Evolutionary conservation across 2,888 invertebrate genomes (phyloP), one percentile per base, ranked within the genome.

Genomic region (Rhynchonema sp.): DNA sequence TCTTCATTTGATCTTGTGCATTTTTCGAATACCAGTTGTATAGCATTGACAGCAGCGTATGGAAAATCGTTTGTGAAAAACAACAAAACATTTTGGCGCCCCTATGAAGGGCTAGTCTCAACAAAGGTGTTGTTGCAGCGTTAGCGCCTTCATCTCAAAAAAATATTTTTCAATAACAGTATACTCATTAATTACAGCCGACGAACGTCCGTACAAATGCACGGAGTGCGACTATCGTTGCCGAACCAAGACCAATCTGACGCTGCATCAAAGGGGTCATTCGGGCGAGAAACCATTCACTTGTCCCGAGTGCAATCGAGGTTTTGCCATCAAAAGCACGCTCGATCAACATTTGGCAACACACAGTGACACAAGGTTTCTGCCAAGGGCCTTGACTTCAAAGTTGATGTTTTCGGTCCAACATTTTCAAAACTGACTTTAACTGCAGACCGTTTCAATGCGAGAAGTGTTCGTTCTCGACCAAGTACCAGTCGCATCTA

Each of bases 401-500:
- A 38, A 13, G 38, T 6, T 38, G 38, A 38, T 38, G 38, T 17
- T 6, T 13, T n/a, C n/a, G n/a, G n/a, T n/a, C n/a, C n/a, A n/a
- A n/a, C n/a, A n/a, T n/a, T n/a, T n/a, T n/a, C n/a, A n/a, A n/a
- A n/a, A n/a, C n/a, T n/a, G n/a, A 38, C 9, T 38, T 13, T 9
- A 20, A 38, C n/a, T 66, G 53, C 61, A 78, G 82, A 63, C 79
- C 79, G n/a, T 79, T 80, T 64, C 74, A 79, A 1, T 83, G 83
- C 69, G 82, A 82, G 63, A 76, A 78, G n/a, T 83, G 83, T 73
- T 81, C 81, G 13, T 83, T 82, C 70, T 78, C 80, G 62, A 82
- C 82, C 46, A 82, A 82, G 69, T 82, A 80, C 69, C 77, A 81
- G 64, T 82, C 81, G 65, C 81, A 83, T 69, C 77, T 83, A 68